A percentile compares a stretch with the other conserved stretches of the same genome.
Conservation (phyloP, 2,888 invertebrate genomes). For the Selenia dentaria region DNA sequence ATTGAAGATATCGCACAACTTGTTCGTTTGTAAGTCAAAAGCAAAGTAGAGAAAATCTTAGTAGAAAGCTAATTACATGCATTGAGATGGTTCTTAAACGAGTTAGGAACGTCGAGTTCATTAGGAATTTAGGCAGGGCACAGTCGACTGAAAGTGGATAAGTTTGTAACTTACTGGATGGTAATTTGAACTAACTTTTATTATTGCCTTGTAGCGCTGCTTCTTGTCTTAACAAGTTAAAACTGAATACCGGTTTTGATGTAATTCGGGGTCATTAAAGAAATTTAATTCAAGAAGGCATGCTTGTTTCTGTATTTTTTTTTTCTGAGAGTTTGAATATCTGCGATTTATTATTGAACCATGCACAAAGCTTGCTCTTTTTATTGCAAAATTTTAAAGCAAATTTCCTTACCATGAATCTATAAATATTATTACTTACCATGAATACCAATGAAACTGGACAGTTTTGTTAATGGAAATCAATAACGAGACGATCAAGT, state of each 20-base stretch:
- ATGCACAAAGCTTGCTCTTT: too few relatives aligned
- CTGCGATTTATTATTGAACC: too few relatives aligned
- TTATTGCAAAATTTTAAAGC: too few relatives aligned
- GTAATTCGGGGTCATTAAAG: slow-evolving; percentile 17
- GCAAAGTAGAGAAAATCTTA: slow-evolving; percentile 15
- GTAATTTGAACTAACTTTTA: slow-evolving; percentile 43
- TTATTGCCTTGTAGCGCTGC: slow-evolving; percentile 33
- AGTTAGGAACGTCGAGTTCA: slow-evolving; percentile 35
- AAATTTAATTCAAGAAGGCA: not conserved
- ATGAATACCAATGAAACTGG: too few relatives aligned
- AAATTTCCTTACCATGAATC: too few relatives aligned
- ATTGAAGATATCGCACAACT: too few relatives aligned
- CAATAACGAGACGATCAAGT: too few relatives aligned
- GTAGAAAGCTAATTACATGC: slow-evolving; percentile 32
- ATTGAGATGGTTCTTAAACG: slow-evolving; percentile 26
- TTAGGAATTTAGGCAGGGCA: slow-evolving; percentile 38
- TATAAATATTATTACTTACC: too few relatives aligned
- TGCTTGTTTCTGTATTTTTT: too few relatives aligned
- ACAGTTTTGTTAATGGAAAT: too few relatives aligned
- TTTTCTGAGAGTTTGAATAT: too few relatives aligned
- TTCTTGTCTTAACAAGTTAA: slow-evolving; percentile 16
- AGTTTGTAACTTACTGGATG: slow-evolving; percentile 41
- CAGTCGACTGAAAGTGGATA: slow-evolving; percentile 35
- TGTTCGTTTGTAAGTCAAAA: slow-evolving; percentile 7
- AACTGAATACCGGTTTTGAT: slow-evolving; percentile 16